A percentile compares a stretch with the other conserved stretches of the same genome.
Conservation (phyloP, 2,113 vertebrate genomes). For the Mesitornis unicolor region DNA sequence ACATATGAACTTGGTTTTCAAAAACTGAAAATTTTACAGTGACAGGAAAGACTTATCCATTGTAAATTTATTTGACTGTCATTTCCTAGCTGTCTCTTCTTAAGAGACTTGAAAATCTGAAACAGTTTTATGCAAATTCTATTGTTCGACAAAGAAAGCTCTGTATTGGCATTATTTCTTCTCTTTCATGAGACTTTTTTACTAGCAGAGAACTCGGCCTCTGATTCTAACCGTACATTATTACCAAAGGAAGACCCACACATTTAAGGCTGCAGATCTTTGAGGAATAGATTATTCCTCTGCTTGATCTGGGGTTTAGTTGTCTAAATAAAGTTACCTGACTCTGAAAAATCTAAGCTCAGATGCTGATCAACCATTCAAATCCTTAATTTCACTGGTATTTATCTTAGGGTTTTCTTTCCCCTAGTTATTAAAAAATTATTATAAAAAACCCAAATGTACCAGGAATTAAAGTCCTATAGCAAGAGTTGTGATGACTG, state of each 20-base stretch:
- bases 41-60: neutral
- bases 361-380: neutral
- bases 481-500: neutral
- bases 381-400: neutral
- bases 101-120: neutral
- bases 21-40: neutral
- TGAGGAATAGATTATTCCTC: neutral
- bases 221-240: neutral
- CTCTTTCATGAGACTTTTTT: neutral
- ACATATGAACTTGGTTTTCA: rapidly evolving
- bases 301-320: neutral
- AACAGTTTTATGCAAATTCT: neutral
- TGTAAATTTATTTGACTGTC: neutral
- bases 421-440: neutral
- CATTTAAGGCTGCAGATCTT: neutral
- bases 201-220: neutral
- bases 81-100: neutral
- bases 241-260: neutral
- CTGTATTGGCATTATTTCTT: neutral
- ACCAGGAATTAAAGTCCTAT: neutral
- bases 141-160: neutral
- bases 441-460: neutral
- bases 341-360: neutral
- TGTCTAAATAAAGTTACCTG: neutral
- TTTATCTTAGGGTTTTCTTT: neutral